Conservation (phyloP, 2,797 vertebrate species). For the Carcharodon carcharias region DNA sequence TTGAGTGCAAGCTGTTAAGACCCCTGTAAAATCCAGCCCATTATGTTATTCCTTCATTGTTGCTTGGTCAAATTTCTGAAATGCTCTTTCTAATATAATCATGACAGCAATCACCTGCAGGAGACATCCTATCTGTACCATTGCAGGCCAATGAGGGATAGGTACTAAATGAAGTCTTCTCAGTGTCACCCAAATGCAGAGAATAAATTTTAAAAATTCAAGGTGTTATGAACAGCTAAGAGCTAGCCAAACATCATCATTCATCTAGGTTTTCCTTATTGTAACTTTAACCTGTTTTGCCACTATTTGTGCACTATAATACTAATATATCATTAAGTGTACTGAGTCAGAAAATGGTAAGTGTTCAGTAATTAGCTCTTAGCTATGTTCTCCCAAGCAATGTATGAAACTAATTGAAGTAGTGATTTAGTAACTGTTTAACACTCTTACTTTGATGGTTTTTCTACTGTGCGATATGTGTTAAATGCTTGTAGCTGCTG, state of each 20-base stretch:
- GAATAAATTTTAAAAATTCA: background rate
- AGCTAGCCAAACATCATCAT: background rate
- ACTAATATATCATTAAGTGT: background rate
- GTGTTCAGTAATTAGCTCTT: background rate
- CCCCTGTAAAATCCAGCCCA: too few relatives aligned
- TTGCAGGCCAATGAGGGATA: background rate
- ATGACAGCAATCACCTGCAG: background rate
- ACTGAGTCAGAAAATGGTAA: background rate
- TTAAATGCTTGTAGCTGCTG: constrained; percentile 97
- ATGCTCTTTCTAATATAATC: background rate
- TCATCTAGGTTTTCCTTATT: background rate
- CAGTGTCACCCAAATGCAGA: background rate
- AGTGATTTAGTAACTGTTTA: background rate
- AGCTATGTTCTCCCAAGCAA: background rate
- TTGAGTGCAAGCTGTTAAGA: too few relatives aligned
- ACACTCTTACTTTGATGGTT: constrained; percentile 82
- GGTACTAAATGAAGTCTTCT: background rate
- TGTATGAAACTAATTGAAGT: background rate
- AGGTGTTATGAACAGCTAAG: background rate
- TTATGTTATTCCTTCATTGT: background rate
- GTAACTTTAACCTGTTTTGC: background rate
- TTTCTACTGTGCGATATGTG: constrained; percentile 93
- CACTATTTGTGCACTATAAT: background rate
- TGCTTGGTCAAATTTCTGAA: background rate
- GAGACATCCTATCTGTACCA: background rate